Evolutionary conservation across 1,140 invertebrate genomes (phyloP).

Genomic region (Pseudoatta argentina): DNA sequence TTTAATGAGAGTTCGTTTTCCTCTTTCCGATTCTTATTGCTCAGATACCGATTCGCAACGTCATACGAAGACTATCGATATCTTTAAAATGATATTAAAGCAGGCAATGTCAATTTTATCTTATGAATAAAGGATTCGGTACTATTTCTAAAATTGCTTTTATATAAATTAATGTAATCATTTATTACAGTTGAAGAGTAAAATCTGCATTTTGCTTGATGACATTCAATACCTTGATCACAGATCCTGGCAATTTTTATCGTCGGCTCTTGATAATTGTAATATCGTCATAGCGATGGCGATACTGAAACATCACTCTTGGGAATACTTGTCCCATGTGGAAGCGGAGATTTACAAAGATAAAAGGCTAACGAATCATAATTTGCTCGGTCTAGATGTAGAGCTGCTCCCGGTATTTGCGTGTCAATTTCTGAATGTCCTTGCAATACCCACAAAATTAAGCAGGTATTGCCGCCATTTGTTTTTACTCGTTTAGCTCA

Average conservation of each 20-base stretch:
- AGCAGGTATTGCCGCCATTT: slow-evolving; percentile 44
- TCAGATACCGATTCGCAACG: slow-evolving; percentile 77
- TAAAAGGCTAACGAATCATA: slow-evolving; percentile 62
- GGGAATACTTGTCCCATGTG: slow-evolving; percentile 46
- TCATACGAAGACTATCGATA: slow-evolving; percentile 75
- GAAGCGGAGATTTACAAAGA: slow-evolving; percentile 64
- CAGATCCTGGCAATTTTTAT: slow-evolving; percentile 76
- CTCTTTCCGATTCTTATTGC: slow-evolving; percentile 79
- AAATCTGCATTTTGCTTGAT: slow-evolving; percentile 74
- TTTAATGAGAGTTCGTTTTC: slow-evolving; percentile 85
- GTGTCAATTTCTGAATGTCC: slow-evolving; percentile 87
- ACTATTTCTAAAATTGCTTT: not conserved
- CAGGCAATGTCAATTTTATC: slow-evolving; percentile 40
- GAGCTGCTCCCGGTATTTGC: slow-evolving; percentile 85
- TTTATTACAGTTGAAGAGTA: slow-evolving; percentile 35
- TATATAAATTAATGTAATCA: not conserved
- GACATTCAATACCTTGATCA: slow-evolving; percentile 74
- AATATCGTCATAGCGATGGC: slow-evolving; percentile 71
- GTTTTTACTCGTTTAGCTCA: not conserved
- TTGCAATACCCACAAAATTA: slow-evolving; percentile 87
- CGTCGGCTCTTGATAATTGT: slow-evolving; percentile 39
- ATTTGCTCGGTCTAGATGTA: slow-evolving; percentile 72
- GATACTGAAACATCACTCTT: slow-evolving; percentile 27
- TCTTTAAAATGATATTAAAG: slow-evolving; percentile 74
- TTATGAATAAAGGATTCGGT: not conserved